Evolutionary conservation across 2,888 invertebrate genomes (phyloP).

Genomic region (Papilio gigon): DNA sequence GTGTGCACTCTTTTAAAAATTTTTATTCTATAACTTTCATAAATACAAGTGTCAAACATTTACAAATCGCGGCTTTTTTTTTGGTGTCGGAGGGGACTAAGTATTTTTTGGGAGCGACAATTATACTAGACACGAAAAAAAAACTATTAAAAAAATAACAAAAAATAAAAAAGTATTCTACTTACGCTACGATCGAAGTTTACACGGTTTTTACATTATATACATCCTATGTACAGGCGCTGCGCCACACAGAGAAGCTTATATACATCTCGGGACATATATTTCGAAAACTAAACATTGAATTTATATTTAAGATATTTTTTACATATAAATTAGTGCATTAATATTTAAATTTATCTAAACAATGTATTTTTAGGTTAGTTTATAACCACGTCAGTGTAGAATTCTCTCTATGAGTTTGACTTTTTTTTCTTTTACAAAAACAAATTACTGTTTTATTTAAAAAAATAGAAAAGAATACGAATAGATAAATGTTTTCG

Average conservation of each 20-base stretch:
- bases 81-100: constrained; percentile 65
- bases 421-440: too few relatives aligned
- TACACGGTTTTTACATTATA: constrained; percentile 61
- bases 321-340: constrained; percentile 43
- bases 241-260: constrained; percentile 61
- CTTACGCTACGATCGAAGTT: constrained; percentile 52
- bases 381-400: neutral
- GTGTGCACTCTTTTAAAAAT: constrained; percentile 41
- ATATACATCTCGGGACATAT: constrained; percentile 49
- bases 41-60: constrained; percentile 44
- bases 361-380: neutral
- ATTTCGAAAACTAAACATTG: constrained; percentile 45
- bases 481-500: too few relatives aligned
- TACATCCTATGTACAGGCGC: constrained; percentile 64
- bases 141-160: constrained; percentile 56
- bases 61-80: constrained; percentile 57
- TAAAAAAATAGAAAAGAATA: too few relatives aligned
- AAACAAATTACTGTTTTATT: too few relatives aligned
- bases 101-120: constrained; percentile 57
- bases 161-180: constrained; percentile 63
- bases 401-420: neutral
- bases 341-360: constrained; percentile 8
- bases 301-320: constrained; percentile 39
- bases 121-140: constrained; percentile 41
- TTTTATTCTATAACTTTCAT: constrained; percentile 37